phyloP scores from a whole-genome alignment of 2,797 vertebrate species.

The Antrozous pallidus region DNA sequence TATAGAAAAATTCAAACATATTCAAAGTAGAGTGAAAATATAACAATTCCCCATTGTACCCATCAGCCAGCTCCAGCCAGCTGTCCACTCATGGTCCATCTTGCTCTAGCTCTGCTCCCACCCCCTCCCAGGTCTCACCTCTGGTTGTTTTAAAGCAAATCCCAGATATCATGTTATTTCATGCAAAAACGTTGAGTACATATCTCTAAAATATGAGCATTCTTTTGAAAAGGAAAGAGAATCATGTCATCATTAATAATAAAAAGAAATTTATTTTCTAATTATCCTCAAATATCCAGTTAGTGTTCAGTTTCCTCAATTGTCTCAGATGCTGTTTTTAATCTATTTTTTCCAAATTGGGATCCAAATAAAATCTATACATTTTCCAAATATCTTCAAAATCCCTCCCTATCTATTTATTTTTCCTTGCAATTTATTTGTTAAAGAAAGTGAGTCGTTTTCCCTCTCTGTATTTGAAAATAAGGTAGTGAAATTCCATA shows the following conservation, averaged over 20 bases:
- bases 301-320: not conserved
- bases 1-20: not conserved
- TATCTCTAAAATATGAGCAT: not conserved
- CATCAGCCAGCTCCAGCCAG: not conserved
- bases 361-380: not conserved
- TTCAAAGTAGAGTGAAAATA: not conserved
- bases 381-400: not conserved
- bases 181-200: not conserved
- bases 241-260: not conserved
- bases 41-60: not conserved
- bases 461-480: not conserved
- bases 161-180: not conserved
- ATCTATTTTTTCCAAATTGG: not conserved
- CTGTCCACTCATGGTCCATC: not conserved
- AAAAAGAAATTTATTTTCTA: not conserved
- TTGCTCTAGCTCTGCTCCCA: not conserved
- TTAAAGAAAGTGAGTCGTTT: not conserved
- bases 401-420: not conserved
- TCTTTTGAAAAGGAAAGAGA: not conserved
- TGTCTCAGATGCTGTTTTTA: not conserved
- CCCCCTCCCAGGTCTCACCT: not conserved
- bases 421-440: not conserved
- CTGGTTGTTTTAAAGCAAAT: conserved; percentile 33
- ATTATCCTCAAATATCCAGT: not conserved
- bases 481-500: not conserved